Percentiles rank a stretch among this genome's conserved stretches.
These are phyloP conservation scores for Palythoa heliodiscus DNA, from an alignment of 92 coral and sea anemone species.

Conservation along the genomic window DNA sequence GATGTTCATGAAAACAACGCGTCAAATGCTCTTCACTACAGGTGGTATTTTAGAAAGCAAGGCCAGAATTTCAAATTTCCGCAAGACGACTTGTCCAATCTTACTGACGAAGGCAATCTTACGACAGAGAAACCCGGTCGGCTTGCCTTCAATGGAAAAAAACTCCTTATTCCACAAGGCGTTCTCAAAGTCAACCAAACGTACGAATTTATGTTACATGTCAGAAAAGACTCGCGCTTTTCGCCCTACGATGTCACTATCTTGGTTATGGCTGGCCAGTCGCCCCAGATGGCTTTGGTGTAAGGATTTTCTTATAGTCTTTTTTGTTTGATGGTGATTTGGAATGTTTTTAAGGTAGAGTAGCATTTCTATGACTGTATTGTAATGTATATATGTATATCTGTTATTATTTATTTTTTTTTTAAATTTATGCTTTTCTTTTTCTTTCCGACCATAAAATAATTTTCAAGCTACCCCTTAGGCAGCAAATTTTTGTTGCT, in stretches of 20 bases:
- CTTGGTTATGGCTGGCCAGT: conserved; percentile 38
- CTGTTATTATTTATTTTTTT: too few relatives aligned
- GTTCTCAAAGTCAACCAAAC: conserved; percentile 54
- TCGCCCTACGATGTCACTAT: conserved; percentile 49
- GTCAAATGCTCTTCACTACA: conserved; percentile 36
- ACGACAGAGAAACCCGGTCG: conserved; percentile 46
- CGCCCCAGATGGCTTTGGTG: conserved; percentile 62
- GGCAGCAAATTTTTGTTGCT: too few relatives aligned
- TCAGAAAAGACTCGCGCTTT: conserved; percentile 53
- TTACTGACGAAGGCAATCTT: conserved; percentile 47
- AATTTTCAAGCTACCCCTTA: too few relatives aligned
- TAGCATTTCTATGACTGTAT: too few relatives aligned
- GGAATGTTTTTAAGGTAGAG: too few relatives aligned
- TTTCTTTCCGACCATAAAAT: too few relatives aligned
- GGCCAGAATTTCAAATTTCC: conserved; percentile 60
- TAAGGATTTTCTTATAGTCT: conserved; percentile 29
- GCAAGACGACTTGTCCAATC: background rate
- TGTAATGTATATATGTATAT: too few relatives aligned
- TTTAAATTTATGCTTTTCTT: too few relatives aligned
- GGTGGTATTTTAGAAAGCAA: conserved; percentile 64
- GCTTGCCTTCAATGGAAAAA: conserved; percentile 25
- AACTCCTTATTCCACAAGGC: conserved; percentile 39
- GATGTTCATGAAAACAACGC: conserved; percentile 41
- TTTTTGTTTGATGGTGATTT: too few relatives aligned
- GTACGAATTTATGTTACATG: conserved; percentile 57